Conservation (phyloP, 2,113 vertebrate species). For the Steatornis caripensis region DNA sequence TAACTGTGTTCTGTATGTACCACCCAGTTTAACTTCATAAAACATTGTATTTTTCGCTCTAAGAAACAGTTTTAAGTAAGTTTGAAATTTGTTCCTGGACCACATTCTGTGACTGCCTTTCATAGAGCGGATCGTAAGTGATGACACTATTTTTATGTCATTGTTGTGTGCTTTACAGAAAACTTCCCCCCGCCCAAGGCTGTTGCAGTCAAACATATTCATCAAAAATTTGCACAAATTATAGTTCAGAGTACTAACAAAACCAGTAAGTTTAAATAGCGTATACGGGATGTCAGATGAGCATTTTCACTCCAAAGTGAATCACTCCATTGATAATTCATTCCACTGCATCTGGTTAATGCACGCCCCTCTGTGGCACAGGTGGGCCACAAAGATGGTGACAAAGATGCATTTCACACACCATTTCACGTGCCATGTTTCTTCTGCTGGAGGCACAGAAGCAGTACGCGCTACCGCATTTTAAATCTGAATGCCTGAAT, state of each 20-base stretch:
- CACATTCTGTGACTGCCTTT: not conserved
- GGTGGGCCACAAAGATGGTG: not conserved
- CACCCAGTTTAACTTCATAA: not conserved
- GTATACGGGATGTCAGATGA: not conserved
- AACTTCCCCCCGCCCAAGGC: fast-evolving
- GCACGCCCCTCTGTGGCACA: not conserved
- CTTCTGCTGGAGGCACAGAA: not conserved
- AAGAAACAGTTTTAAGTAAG: not conserved
- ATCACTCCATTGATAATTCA: not conserved
- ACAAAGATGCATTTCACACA: not conserved
- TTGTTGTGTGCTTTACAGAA: not conserved
- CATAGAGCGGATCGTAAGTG: not conserved
- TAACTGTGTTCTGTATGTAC: not conserved
- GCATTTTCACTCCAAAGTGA: not conserved
- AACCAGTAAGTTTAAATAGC: not conserved
- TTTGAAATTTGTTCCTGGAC: not conserved
- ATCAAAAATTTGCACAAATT: not conserved
- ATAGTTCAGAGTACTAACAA: not conserved
- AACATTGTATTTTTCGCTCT: not conserved
- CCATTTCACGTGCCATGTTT: not conserved
- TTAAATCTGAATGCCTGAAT: not conserved
- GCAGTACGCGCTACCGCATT: not conserved
- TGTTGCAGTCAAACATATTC: not conserved
- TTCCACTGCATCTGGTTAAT: not conserved
- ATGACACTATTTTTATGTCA: not conserved